phyloP scores from a whole-genome alignment of 2,113 vertebrate genomes.

The Heterocephalus glaber region DNA sequence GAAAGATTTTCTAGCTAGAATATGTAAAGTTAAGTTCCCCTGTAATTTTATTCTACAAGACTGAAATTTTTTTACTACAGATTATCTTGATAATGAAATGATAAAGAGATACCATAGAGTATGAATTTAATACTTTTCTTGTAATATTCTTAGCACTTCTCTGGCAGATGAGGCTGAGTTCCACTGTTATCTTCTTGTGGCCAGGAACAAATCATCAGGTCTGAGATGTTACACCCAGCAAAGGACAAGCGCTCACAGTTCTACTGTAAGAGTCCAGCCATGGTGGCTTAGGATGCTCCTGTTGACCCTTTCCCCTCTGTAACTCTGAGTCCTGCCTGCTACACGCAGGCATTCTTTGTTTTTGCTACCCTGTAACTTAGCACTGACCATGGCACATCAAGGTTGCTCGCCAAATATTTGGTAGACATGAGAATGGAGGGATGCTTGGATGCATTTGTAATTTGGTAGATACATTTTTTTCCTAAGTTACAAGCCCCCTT shows the following conservation, averaged over 20 bases:
- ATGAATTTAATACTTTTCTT: neutral
- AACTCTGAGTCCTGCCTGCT: neutral
- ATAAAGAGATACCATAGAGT: neutral
- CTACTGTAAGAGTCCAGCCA: neutral
- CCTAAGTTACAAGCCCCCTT: neutral
- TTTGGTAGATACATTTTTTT: neutral
- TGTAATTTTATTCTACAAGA: neutral
- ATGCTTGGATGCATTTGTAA: neutral
- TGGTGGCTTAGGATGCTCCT: neutral
- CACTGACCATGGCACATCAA: neutral
- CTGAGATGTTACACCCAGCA: neutral
- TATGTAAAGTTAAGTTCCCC: neutral
- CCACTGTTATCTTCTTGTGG: neutral
- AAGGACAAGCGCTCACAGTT: neutral
- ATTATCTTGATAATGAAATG: conserved; percentile 21
- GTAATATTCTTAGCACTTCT: neutral
- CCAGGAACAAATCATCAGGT: neutral
- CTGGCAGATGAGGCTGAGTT: neutral
- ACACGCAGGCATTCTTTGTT: neutral
- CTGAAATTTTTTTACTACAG: neutral
- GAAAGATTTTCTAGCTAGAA: neutral
- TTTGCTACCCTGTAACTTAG: neutral
- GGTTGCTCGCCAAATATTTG: neutral
- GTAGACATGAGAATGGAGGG: neutral
- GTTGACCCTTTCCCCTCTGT: neutral